Percentiles rank a stretch among this genome's conserved stretches.
These are phyloP conservation scores for Thera obeliscata DNA, from an alignment of 2,888 invertebrate genomes.

Conservation along the genomic window DNA sequence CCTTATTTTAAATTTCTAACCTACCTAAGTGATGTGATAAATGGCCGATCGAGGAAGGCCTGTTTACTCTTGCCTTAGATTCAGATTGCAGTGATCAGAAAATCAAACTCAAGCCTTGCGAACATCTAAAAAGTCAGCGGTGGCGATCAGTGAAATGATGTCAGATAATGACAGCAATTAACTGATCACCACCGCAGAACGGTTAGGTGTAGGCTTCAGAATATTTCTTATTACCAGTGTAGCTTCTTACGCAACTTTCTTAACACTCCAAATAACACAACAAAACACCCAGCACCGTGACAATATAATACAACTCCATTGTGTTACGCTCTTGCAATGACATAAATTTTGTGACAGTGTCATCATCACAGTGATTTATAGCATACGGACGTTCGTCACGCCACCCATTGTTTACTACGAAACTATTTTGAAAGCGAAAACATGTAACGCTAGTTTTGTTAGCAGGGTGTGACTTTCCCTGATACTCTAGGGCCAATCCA, in stretches of 20 bases:
- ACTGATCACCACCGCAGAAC: no score
- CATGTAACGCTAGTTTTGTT: conserved; percentile 23
- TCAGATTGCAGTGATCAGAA: no score
- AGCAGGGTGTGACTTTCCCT: conserved; percentile 7
- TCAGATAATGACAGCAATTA: no score
- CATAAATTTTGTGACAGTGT: conserved; percentile 45
- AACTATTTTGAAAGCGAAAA: conserved; percentile 30
- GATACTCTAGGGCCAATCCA: neutral
- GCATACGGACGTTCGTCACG: conserved; percentile 46
- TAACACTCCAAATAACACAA: conserved; percentile 33
- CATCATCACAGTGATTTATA: conserved; percentile 41
- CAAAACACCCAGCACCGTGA: conserved; percentile 43
- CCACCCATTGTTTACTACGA: conserved; percentile 43
- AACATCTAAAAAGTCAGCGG: no score
- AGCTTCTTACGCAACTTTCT: conserved; percentile 15
- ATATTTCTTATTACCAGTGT: no score
- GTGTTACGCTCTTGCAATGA: conserved; percentile 45
- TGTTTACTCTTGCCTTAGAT: no score
- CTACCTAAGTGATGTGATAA: no score
- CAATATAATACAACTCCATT: conserved; percentile 45
- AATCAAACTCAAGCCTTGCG: no score
- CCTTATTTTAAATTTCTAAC: no score
- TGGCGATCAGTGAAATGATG: no score
- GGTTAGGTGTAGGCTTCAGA: no score
- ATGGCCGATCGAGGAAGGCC: no score